These are phyloP conservation scores for Habropoda laboriosa DNA, from an alignment of 1,140 invertebrate species.

Conservation along the genomic window DNA sequence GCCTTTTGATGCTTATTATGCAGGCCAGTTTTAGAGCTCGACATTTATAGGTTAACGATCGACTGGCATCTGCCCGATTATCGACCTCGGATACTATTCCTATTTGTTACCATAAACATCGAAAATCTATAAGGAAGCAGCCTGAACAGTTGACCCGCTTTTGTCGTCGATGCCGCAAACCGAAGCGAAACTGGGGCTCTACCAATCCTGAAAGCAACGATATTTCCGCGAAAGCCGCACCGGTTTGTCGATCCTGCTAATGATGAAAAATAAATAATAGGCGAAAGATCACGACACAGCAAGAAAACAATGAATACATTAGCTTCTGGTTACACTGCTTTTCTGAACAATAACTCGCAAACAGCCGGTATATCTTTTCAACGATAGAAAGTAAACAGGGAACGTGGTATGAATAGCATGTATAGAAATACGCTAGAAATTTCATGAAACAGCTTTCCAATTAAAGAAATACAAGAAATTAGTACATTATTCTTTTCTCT, in stretches of 20 bases:
- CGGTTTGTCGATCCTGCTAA: neutral
- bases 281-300: neutral
- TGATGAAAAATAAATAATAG: conserved; percentile 6
- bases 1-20: conserved; percentile 12
- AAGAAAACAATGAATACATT: conserved; percentile 13
- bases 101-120: conserved; percentile 39
- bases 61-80: conserved; percentile 9
- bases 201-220: neutral
- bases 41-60: conserved; percentile 69
- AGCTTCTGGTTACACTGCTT: neutral
- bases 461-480: neutral
- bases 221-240: conserved; percentile 15
- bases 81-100: conserved; percentile 33
- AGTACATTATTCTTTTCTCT: neutral
- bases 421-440: neutral
- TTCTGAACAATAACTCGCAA: too few species aligned
- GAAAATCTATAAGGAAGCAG: conserved; percentile 23
- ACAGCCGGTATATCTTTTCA: neutral
- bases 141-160: conserved; percentile 18
- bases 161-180: neutral
- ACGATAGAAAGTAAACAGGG: neutral
- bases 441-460: neutral
- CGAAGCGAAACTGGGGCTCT: neutral
- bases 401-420: too few species aligned
- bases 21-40: conserved; percentile 11